Percentiles rank a stretch among this genome's conserved stretches.
These are phyloP conservation scores for Typhlomys cinereus DNA, from an alignment of 2,113 vertebrate genomes.

Conservation along the genomic window DNA sequence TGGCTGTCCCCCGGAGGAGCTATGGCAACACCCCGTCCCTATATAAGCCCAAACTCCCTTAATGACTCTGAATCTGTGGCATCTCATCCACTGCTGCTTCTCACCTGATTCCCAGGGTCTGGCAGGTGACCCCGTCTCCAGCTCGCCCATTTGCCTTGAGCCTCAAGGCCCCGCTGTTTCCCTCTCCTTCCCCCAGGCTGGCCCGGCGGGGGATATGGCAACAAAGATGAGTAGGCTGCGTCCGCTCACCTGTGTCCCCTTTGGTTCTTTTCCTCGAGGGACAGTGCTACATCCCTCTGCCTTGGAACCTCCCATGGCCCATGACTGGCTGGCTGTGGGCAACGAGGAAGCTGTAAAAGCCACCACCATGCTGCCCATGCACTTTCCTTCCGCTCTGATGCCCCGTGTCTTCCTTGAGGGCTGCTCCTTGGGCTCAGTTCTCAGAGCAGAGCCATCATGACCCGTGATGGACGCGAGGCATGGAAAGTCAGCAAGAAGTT, in stretches of 20 bases:
- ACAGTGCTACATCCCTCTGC: background rate
- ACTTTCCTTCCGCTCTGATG: rapidly evolving
- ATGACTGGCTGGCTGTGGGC: background rate
- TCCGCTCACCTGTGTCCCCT: background rate
- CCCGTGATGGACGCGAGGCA: background rate
- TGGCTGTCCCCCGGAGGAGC: too few species aligned
- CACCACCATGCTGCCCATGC: rapidly evolving
- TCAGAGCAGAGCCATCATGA: background rate
- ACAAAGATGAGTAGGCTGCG: background rate
- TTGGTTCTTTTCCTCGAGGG: background rate
- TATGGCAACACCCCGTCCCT: too few species aligned
- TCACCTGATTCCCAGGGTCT: too few species aligned
- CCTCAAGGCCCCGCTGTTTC: too few species aligned
- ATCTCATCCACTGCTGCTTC: too few species aligned
- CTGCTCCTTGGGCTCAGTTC: background rate
- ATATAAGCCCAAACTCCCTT: too few species aligned
- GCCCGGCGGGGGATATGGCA: background rate
- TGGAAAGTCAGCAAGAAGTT: background rate
- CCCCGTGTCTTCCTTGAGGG: background rate
- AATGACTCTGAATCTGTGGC: too few species aligned
- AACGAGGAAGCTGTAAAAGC: background rate
- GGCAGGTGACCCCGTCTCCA: too few species aligned
- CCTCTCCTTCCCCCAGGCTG: too few species aligned
- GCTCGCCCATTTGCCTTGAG: too few species aligned
- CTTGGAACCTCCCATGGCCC: background rate